phyloP scores from a whole-genome alignment of 2,797 vertebrate species.

The Chrysocyon brachyurus region DNA sequence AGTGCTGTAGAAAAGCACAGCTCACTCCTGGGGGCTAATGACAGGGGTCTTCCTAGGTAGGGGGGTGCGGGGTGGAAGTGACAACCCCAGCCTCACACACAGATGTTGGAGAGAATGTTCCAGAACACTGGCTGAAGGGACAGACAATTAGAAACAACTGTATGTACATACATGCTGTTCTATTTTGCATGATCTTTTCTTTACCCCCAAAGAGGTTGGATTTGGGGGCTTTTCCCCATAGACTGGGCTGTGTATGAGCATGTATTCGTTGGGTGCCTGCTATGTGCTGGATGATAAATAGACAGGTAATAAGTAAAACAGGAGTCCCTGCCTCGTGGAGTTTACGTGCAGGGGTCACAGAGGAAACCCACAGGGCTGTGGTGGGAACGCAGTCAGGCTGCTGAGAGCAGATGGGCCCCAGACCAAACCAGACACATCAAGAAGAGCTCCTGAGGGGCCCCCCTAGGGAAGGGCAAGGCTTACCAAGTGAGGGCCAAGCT shows the following conservation, averaged over 20 bases:
- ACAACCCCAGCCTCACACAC: not conserved
- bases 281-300: accelerated
- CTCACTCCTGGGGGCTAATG: not conserved
- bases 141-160: not conserved
- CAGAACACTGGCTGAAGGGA: not conserved
- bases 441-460: no score
- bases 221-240: accelerated
- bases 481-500: not conserved
- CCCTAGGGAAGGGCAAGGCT: not conserved
- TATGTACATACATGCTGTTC: accelerated
- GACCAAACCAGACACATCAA: accelerated
- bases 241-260: no score
- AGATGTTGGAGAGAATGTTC: not conserved
- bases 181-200: not conserved
- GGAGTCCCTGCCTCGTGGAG: accelerated
- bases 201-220: not conserved
- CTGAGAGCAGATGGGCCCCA: accelerated
- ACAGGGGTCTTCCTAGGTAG: not conserved
- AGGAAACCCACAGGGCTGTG: not conserved
- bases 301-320: not conserved
- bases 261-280: not conserved
- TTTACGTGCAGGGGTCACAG: accelerated
- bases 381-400: not conserved
- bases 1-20: not conserved
- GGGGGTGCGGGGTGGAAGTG: no score